phyloP scores from a whole-genome alignment of 2,888 invertebrate genomes.

The Rapana venosa region DNA sequence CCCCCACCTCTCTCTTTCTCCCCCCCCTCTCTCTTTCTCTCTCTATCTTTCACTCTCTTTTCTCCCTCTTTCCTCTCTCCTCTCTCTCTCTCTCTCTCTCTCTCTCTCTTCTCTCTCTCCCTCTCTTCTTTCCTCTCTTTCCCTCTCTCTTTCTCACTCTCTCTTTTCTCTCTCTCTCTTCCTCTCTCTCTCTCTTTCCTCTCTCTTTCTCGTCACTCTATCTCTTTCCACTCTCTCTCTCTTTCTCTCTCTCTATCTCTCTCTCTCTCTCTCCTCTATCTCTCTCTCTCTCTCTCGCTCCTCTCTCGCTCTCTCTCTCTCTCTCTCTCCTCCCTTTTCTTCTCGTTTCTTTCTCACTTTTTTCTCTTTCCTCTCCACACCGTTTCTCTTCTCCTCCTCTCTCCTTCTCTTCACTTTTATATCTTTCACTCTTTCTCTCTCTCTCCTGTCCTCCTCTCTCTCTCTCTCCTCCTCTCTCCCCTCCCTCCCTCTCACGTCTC shows the following conservation, averaged over 20 bases:
- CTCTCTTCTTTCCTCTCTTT: background rate
- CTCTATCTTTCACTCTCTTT: background rate
- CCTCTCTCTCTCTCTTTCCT: background rate
- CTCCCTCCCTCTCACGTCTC: too few relatives aligned
- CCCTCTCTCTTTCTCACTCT: background rate
- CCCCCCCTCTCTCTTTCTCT: background rate
- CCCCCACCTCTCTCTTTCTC: background rate
- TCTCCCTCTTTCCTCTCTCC: background rate
- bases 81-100: background rate
- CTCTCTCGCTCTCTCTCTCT: too few relatives aligned
- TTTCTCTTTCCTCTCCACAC: too few relatives aligned
- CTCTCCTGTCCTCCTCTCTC: too few relatives aligned
- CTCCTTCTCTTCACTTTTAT: background rate
- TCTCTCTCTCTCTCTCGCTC: background rate
- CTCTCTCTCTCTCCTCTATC: background rate
- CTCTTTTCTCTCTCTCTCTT: background rate
- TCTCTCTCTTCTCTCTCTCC: background rate
- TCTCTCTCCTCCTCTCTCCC: too few relatives aligned
- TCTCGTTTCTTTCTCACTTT: background rate
- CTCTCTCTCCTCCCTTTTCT: background rate
- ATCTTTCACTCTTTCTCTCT: too few relatives aligned
- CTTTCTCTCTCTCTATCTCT: background rate
- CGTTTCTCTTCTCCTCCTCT: background rate
- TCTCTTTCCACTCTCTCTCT: background rate
- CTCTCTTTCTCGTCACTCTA: background rate